Base-by-base conservation (phyloP, 2,888 invertebrate species). In the Agrochola lota region DNA sequence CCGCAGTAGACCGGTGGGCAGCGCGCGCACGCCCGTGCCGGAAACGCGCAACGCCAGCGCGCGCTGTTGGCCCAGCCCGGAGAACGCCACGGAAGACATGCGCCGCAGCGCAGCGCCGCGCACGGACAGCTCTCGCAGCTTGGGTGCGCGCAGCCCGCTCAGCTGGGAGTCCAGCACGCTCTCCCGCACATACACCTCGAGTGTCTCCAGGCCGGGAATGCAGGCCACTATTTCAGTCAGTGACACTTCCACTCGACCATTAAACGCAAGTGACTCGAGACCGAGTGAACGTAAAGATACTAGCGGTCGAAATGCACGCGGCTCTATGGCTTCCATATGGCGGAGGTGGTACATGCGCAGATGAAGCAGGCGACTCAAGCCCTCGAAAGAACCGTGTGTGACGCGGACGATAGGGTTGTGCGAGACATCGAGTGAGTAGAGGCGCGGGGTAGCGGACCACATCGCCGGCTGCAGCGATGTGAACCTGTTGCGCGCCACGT, bases 321-420 rank as follows among this genome's bases (percentile, higher is more conserved):
- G 97, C 90, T 98, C 98, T 86, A 98, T 97, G 68, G 97, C 96
- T 87, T 97, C 97, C 40, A 98, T 95, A 75, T 97, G 97, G 75
- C 97, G 97, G 80, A 99, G 94, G 83, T 97, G 97, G 67, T 97
- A 97, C 87, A 98, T 97, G 69, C 97, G 97, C 30, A 99, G 94
- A 77, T 97, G 97, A 77, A 98, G 97, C 75, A 98, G 93, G n/a
- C 97, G 97, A n/a, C 95, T 95, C 72, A 98, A 95, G 0, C 98
- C 98, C 70, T 97, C 94, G 90, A 98, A 98, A 77, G 97, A 97
- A 52, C 98, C 97, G 59, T 96, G 95, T 20, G 97, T 94, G 69
- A 98, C 95, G 77, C 97, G 97, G 94, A 98, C 96, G 72, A 99
- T 97, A 0, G 98, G 98, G 95, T 99, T 99, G 88, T 97, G 97